Base-by-base conservation (phyloP, 2,888 invertebrate genomes). In the Bugula neritina region DNA sequence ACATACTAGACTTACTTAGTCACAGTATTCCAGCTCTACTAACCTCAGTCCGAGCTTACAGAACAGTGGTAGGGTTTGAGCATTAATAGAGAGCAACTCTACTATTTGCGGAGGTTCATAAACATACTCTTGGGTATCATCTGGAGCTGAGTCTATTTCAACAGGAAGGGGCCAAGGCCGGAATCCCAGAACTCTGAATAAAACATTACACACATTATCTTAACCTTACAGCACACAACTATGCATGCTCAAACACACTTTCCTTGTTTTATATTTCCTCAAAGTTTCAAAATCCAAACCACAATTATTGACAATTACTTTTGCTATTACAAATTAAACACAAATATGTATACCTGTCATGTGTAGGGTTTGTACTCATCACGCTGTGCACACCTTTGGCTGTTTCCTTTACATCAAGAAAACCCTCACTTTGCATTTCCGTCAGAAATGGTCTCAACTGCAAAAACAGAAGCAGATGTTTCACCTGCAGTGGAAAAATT, bases 331-430 rank as follows among this genome's bases (percentile, higher is more conserved):
- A n/a, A n/a, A n/a, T n/a, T n/a, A n/a, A n/a, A n/a, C n/a, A 52
- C 55, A 17, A n/a, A 17, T 52, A 43, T 34, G 54, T 79, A 75
- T 77, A 80, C 80, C 78, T 79, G 29, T 76, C 77, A 75, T 84
- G 83, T 35, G 78, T 79, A 72, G 78, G 81, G 77, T 90, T 88
- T 27, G 92, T 86, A 0, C 87, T 87, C 69, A 88, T 87, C 73
- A 94, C 89, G 74, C 90, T 91, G 80, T 91, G 91, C 55, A 94
- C 91, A 34, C 94, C 94, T 82, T 91, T 91, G 54, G 89, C 89
- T 74, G 84, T 76, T 74, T 85, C 84, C 74, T 83, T 84, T 25
- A 86, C 78, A 57, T 77, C 77, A 23, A 87, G 79, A n/a, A 85
- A 77, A 31, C 84, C 85, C 81, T 90, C 88, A 81, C 88, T 85